Evolutionary conservation across 2,113 vertebrate species (phyloP).

Genomic region (Strigops habroptila): DNA sequence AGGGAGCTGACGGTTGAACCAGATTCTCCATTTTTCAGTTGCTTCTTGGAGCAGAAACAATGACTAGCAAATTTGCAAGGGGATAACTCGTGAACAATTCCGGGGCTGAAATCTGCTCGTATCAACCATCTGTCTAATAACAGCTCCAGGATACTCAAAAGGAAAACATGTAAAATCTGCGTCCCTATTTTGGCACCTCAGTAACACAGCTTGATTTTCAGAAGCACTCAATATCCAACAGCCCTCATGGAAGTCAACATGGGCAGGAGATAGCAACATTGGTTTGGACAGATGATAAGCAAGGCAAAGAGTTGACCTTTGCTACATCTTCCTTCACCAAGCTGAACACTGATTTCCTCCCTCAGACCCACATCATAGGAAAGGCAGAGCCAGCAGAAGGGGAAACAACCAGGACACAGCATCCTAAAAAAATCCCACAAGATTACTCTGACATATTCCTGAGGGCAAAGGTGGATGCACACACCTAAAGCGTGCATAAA

Average conservation of each 20-base stretch:
- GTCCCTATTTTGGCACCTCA: not conserved
- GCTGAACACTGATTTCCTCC: not conserved
- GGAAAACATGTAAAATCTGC: not conserved
- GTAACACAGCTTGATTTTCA: not conserved
- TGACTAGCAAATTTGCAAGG: not conserved
- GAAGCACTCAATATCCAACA: not conserved
- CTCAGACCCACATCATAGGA: not conserved
- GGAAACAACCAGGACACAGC: not conserved
- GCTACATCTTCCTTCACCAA: not conserved
- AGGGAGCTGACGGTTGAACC: not conserved
- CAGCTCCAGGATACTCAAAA: not conserved
- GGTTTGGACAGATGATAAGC: not conserved
- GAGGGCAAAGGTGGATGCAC: constrained; percentile 15
- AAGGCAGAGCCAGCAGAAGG: not conserved
- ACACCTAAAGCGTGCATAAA: constrained; percentile 12
- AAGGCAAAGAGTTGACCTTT: not conserved
- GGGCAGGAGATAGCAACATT: not conserved
- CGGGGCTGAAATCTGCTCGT: not conserved
- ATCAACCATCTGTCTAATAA: not conserved
- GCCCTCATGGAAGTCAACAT: not conserved
- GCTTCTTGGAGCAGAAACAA: not conserved
- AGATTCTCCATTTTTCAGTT: not conserved
- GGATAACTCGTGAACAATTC: not conserved
- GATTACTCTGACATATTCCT: not conserved
- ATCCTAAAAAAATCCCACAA: not conserved